Percentiles rank a stretch among this genome's conserved stretches.
Conservation (phyloP, 2,888 invertebrate genomes). For the Perdita meconis region DNA sequence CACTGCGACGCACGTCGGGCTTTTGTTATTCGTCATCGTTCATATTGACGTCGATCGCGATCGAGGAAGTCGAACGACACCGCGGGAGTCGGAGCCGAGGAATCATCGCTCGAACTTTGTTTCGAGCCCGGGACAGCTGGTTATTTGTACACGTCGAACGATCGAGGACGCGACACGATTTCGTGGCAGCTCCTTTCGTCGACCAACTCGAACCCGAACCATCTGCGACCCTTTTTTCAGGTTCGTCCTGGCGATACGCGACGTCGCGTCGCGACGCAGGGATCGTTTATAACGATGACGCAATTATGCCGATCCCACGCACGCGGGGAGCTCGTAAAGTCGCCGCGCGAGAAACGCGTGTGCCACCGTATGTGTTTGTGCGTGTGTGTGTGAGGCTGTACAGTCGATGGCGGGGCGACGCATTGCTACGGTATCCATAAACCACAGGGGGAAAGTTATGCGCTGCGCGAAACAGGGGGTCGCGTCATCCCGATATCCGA, state of each 20-base stretch:
- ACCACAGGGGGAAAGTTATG: conserved; percentile 55
- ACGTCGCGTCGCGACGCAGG: conserved; percentile 26
- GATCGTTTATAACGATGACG: conserved; percentile 65
- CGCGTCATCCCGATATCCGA: conserved; percentile 60
- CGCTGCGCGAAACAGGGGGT: conserved; percentile 55
- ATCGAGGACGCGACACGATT: neutral
- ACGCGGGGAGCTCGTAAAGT: conserved; percentile 45
- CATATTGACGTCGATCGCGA: neutral
- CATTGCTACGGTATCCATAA: conserved; percentile 62
- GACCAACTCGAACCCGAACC: neutral
- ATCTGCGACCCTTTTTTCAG: neutral
- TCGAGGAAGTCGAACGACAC: neutral
- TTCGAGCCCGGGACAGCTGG: neutral
- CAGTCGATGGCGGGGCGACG: conserved; percentile 10
- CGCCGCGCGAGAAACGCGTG: conserved; percentile 39
- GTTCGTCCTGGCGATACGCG: neutral
- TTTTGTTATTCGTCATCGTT: conserved; percentile 28
- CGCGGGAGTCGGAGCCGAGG: conserved; percentile 8
- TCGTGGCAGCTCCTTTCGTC: neutral
- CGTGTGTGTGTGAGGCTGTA: conserved; percentile 23
- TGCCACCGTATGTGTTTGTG: conserved; percentile 23
- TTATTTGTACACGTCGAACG: conserved; percentile 3
- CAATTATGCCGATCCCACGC: conserved; percentile 67
- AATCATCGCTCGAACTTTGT: conserved; percentile 7
- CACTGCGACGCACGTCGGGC: neutral